Base-by-base conservation (phyloP, 2,797 vertebrate species). In the Lepus townsendii region DNA sequence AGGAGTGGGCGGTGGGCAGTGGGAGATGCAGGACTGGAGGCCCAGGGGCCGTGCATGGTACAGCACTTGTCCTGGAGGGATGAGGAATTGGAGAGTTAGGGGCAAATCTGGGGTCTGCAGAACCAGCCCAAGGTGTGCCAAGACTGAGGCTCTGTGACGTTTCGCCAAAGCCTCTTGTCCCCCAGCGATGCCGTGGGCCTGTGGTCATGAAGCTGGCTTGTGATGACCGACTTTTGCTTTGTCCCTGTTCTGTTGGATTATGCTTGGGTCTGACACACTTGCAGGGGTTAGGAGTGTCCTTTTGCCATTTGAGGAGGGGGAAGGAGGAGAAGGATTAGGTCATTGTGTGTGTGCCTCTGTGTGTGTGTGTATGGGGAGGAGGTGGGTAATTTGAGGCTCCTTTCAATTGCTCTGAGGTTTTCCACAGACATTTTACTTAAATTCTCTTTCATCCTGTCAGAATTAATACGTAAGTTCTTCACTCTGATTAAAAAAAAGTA, bases 11-110 rank as follows among this genome's bases (percentile, higher is more conserved):
- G 93, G 76, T 71, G 84, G 87, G 72, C 96, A 98, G 97, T 96
- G 96, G 97, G 97, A 97, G 96, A 88, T 68, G 96, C 95, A 94
- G 96, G 97, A 97, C 83, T 98, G 91, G 96, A 97, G 97, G 77
- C 96, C 90, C 91, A 97, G 95, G 90, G 96, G 66, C 66, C 91
- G 72, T 22, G 85, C 78, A 91, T 75, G 77, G 82, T 72, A 54
- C 92, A 96, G 93, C 7, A 54, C 71, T 94, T 96, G 72, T 93
- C 95, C 94, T 20, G 42, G 96, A 97, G 92, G 97, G 97, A 86
- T 80, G 88, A 97, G 92, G 75, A 54, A 84, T 93, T 94, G 32
- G 96, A 91, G 90, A 94, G 75, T 86, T 85, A 47, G 35, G 95
- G 79, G 66, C 63, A 84, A 54, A 90, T 63, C 38, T 13, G 5